These are phyloP conservation scores for Hapalemur alaotrensis DNA, from an alignment of 2,797 vertebrate species.

Conservation along the genomic window DNA sequence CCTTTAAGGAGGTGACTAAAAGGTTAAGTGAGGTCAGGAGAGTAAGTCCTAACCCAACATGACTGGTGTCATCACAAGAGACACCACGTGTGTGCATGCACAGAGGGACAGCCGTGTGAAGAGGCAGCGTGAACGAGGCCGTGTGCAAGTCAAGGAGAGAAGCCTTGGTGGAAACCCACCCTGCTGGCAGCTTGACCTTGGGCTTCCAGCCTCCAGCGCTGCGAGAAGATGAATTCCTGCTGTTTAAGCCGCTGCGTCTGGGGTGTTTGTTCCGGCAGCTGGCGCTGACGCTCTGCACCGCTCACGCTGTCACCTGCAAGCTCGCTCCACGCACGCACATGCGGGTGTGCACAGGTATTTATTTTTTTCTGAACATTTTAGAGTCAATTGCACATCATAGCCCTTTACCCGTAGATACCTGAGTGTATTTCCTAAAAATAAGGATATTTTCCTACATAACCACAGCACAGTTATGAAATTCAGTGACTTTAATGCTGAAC, in stretches of 20 bases:
- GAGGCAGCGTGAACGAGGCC: background rate
- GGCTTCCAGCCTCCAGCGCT: background rate
- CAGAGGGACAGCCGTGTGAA: background rate
- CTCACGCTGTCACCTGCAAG: too few species aligned
- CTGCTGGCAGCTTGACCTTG: background rate
- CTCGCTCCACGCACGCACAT: too few species aligned
- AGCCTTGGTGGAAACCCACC: background rate
- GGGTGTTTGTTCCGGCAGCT: background rate
- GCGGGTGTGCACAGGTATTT: accelerated
- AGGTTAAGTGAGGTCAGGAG: too few species aligned
- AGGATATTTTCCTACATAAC: background rate
- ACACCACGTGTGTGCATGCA: too few species aligned
- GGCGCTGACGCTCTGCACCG: background rate
- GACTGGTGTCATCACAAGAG: too few species aligned
- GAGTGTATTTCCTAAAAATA: background rate
- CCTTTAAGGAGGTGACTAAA: too few species aligned
- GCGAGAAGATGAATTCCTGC: background rate
- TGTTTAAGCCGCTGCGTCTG: background rate
- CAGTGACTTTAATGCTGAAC: background rate
- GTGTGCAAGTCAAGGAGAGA: background rate
- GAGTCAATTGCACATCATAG: background rate
- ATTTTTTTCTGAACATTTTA: background rate
- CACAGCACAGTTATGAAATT: background rate
- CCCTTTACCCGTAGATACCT: background rate
- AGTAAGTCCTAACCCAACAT: too few species aligned